Percentiles rank a stretch among this genome's conserved stretches.
phyloP scores from a whole-genome alignment of 2,113 vertebrate species.

The Lampris megalopsis region DNA sequence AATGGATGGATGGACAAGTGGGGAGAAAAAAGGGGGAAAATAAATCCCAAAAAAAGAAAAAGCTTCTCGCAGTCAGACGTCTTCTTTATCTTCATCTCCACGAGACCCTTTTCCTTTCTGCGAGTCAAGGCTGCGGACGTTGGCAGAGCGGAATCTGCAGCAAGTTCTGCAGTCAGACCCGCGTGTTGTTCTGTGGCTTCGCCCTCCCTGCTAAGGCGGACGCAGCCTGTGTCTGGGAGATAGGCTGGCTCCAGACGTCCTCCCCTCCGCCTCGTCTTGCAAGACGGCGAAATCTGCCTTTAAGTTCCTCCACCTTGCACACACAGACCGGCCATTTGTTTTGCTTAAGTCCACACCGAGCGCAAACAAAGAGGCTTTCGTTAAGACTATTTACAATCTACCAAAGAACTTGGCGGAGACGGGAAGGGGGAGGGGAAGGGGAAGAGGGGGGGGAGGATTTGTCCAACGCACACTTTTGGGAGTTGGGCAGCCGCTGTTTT shows the following conservation, averaged over 20 bases:
- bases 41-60: too few species aligned
- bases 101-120: not conserved
- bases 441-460: too few species aligned
- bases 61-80: not conserved
- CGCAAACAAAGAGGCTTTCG: constrained; percentile 22
- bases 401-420: not conserved
- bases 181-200: not conserved
- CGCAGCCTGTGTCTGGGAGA: constrained; percentile 44
- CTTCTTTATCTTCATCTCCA: not conserved
- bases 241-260: constrained; percentile 43
- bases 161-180: constrained; percentile 13
- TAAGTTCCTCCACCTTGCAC: constrained; percentile 17
- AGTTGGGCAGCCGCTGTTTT: not conserved
- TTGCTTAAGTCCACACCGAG: not conserved
- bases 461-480: constrained; percentile 11
- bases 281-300: constrained; percentile 23
- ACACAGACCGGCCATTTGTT: constrained; percentile 20
- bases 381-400: constrained; percentile 14
- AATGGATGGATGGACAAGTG: too few species aligned
- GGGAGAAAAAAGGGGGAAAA: too few species aligned
- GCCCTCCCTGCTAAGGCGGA: constrained; percentile 36
- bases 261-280: not conserved
- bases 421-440: too few species aligned
- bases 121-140: not conserved
- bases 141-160: constrained; percentile 1